Conservation (phyloP, 2,113 vertebrate genomes). For the Danio rerio region GRCz12tu NC_133182.1:22605001-22605500, state of each 20-base stretch:
- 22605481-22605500: too few species aligned
- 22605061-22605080: conserved; percentile 57
- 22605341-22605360: too few species aligned
- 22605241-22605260: background rate
- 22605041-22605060: conserved; percentile 47
- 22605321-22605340: too few species aligned
- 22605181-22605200: conserved; percentile 80
- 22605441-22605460: too few species aligned
- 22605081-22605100: conserved; percentile 56
- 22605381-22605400: too few species aligned
- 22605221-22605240: background rate
- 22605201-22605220: conserved; percentile 50
- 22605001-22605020: conserved; percentile 13
- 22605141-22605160: conserved; percentile 60
- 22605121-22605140: conserved; percentile 40
- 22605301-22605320: background rate
- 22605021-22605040: conserved; percentile 46
- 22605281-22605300: too few species aligned
- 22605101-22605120: conserved; percentile 46
- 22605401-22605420: too few species aligned
- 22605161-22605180: conserved; percentile 70
- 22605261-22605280: too few species aligned
- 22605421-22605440: too few species aligned
- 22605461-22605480: too few species aligned
- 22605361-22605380: too few species aligned